Base-by-base conservation (phyloP, 1,140 invertebrate genomes). In the Drosophila trapezifrons region DNA sequence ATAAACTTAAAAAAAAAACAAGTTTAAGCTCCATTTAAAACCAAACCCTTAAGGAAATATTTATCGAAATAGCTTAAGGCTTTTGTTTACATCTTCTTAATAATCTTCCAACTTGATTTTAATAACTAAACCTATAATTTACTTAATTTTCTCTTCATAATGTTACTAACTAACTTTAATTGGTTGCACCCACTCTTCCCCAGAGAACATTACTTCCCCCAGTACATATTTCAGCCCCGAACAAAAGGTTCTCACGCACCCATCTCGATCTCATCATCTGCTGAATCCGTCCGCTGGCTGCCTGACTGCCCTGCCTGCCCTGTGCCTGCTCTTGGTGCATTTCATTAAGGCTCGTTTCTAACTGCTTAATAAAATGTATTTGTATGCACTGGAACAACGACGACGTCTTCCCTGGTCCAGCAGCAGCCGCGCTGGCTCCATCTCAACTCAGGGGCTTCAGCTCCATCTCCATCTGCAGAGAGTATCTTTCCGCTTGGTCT, bases 351-450 rank as follows among this genome's bases (percentile, higher is more conserved):
- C 69, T 78, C 75, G 70, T 76, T 76, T 86, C 82, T 85, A 85
- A 85, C 82, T 85, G 82, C 82, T 86, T 82, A 85, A 85, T 85
- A 85, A 71, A 86, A 85, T 85, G 81, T 85, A 85, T 85, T 85
- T 86, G 75, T 80, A 83, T 76, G 76, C 80, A 70, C 35, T 64
- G 79, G 55, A 80, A 69, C 70, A 51, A 80, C 38, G 66, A 66
- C 51, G 58, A 22, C 22, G 32, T 40, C 67, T 29, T 62, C 32
- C 20, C 62, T 37, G 42, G 62, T 46, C 64, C 64, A 67, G 25
- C 63, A 65, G 63, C 67, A 70, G 64, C 67, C 58, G 63, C 40
- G 45, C 15, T 59, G 80, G 75, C 79, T 82, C 79, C 66, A 71
- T 29, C 35, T 62, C 17, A n/a, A n/a, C n/a, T n/a, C 29, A 12